Conservation (phyloP, 1,140 invertebrate genomes). For the Drosophila sproati region DNA sequence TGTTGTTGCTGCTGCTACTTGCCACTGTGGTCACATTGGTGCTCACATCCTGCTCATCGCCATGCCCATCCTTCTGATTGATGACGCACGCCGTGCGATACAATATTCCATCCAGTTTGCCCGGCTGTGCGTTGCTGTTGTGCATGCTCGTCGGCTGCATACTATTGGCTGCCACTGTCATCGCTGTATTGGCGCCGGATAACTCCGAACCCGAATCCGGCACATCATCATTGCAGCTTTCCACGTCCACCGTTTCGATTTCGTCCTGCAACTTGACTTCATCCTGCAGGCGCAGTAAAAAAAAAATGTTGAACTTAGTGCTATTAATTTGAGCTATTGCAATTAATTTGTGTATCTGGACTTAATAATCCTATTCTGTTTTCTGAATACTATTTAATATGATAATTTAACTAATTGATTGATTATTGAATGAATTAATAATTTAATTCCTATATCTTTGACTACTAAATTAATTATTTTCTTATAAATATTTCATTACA, state of each 20-base stretch:
- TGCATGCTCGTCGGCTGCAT: constrained; percentile 63
- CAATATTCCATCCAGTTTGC: constrained; percentile 80
- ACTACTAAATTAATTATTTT: too few relatives aligned
- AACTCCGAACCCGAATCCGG: constrained; percentile 80
- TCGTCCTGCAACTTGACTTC: constrained; percentile 84
- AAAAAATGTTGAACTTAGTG: background rate
- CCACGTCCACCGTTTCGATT: constrained; percentile 86
- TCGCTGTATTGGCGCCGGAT: constrained; percentile 7
- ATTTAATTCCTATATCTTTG: too few relatives aligned
- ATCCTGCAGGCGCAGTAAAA: constrained; percentile 39
- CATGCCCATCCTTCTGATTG: constrained; percentile 71
- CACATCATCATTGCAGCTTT: constrained; percentile 84
- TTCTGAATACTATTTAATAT: too few relatives aligned
- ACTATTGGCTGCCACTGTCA: constrained; percentile 9
- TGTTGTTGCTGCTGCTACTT: constrained; percentile 54
- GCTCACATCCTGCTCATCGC: constrained; percentile 66
- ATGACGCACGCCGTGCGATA: constrained; percentile 81
- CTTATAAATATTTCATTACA: too few relatives aligned
- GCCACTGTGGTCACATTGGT: constrained; percentile 72
- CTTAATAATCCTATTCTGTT: too few relatives aligned
- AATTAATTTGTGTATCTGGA: too few relatives aligned
- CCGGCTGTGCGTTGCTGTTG: constrained; percentile 75
- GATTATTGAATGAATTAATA: too few relatives aligned
- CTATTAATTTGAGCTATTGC: too few relatives aligned
- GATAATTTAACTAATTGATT: too few relatives aligned